Percentiles rank a stretch among this genome's conserved stretches.
phyloP scores from a whole-genome alignment of 2,888 invertebrate genomes.

The Orthosia cruda region DNA sequence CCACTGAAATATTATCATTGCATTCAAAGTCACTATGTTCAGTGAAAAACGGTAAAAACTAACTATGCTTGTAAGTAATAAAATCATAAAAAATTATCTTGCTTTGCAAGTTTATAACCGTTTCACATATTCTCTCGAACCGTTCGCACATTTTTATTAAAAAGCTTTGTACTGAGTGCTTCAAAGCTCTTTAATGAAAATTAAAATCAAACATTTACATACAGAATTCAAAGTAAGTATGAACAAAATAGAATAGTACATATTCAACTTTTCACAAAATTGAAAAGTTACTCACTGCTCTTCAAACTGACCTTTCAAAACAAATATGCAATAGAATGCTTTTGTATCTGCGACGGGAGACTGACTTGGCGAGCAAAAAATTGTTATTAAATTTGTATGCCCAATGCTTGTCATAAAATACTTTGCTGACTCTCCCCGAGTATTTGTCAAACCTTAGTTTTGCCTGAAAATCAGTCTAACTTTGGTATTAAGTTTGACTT shows the following conservation, averaged over 20 bases:
- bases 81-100: not conserved
- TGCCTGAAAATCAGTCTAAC: too few relatives aligned
- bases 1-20: too few relatives aligned
- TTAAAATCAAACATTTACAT: not conserved
- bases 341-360: not conserved
- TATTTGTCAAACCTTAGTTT: too few relatives aligned
- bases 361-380: slow-evolving; percentile 1
- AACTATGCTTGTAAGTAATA: not conserved
- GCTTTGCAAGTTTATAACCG: not conserved
- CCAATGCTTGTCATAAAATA: slow-evolving; percentile 7
- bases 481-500: too few relatives aligned
- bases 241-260: not conserved
- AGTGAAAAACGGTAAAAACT: too few relatives aligned
- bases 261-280: slow-evolving; percentile 1
- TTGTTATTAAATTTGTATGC: not conserved
- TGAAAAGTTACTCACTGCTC: not conserved
- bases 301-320: slow-evolving; percentile 8
- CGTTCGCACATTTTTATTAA: too few relatives aligned
- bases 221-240: slow-evolving; percentile 6
- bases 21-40: too few relatives aligned
- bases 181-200: not conserved
- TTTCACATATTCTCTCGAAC: not conserved
- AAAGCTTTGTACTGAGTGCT: not conserved
- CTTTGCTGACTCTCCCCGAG: too few relatives aligned
- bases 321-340: not conserved